A percentile compares a stretch with the other conserved stretches of the same genome.
phyloP scores from a whole-genome alignment of 2,797 vertebrate species.

The Rhinichthys osculus region DNA sequence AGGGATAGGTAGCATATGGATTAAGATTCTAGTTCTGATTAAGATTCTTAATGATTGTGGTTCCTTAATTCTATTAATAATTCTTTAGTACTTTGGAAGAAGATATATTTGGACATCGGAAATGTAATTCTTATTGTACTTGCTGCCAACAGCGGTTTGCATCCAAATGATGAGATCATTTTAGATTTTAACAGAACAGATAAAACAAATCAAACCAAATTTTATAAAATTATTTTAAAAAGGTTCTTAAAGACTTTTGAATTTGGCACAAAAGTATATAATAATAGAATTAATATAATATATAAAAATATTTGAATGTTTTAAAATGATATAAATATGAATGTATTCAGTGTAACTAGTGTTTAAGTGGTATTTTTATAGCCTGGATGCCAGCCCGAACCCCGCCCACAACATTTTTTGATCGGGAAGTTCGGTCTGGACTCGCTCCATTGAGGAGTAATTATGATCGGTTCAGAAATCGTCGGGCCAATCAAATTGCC shows the following conservation, averaged over 20 bases:
- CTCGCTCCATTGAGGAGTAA: too few relatives aligned
- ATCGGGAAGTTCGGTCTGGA: too few relatives aligned
- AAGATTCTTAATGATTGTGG: neutral
- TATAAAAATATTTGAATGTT: neutral
- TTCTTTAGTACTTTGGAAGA: neutral
- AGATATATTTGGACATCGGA: neutral
- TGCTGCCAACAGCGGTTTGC: neutral
- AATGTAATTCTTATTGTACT: neutral
- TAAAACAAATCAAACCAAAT: neutral
- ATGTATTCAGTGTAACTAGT: neutral
- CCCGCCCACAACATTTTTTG: too few relatives aligned
- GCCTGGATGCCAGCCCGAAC: too few relatives aligned
- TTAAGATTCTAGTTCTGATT: neutral
- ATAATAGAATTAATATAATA: too few relatives aligned
- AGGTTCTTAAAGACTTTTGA: neutral
- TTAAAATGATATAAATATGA: neutral
- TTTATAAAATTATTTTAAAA: neutral
- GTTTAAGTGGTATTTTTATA: too few relatives aligned
- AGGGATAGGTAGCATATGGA: neutral
- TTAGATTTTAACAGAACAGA: neutral
- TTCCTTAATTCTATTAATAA: neutral
- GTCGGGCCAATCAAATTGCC: too few relatives aligned
- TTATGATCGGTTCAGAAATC: too few relatives aligned
- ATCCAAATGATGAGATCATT: slow-evolving; percentile 44
- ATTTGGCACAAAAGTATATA: neutral